A percentile compares a stretch with the other conserved stretches of the same genome.
phyloP scores from a whole-genome alignment of 2,888 invertebrate species.

The Zhuqinia jingwanae region DNA sequence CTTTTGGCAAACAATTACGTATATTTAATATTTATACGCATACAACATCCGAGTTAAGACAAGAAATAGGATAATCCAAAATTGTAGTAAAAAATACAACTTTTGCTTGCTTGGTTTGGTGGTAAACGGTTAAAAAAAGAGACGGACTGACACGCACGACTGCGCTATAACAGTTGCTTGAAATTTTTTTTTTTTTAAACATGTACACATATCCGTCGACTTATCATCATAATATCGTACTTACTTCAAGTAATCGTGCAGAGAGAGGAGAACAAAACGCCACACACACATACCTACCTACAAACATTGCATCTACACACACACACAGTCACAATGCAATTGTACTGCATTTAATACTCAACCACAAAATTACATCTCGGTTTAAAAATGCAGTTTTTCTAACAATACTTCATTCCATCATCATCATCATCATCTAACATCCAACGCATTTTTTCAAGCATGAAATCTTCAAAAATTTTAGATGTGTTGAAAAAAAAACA shows the following conservation, averaged over 20 bases:
- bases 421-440: no score
- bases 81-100: background rate
- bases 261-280: background rate
- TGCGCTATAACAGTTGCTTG: conserved; percentile 46
- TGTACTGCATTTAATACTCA: no score
- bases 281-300: background rate
- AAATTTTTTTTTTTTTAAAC: conserved; percentile 40
- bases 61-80: background rate
- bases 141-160: conserved; percentile 51
- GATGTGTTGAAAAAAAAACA: no score
- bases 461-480: conserved; percentile 16
- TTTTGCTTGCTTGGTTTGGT: background rate
- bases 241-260: conserved; percentile 34
- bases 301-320: background rate
- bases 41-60: no score
- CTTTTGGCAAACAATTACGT: no score
- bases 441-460: conserved; percentile 23
- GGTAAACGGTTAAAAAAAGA: conserved; percentile 10
- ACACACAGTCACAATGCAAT: background rate
- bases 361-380: background rate
- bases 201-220: background rate
- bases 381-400: background rate
- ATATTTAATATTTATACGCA: no score
- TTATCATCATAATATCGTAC: background rate
- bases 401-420: background rate